A percentile compares a stretch with the other conserved stretches of the same genome.
Conservation (phyloP, 2,888 invertebrate genomes). For the Andrena bicolor region DNA sequence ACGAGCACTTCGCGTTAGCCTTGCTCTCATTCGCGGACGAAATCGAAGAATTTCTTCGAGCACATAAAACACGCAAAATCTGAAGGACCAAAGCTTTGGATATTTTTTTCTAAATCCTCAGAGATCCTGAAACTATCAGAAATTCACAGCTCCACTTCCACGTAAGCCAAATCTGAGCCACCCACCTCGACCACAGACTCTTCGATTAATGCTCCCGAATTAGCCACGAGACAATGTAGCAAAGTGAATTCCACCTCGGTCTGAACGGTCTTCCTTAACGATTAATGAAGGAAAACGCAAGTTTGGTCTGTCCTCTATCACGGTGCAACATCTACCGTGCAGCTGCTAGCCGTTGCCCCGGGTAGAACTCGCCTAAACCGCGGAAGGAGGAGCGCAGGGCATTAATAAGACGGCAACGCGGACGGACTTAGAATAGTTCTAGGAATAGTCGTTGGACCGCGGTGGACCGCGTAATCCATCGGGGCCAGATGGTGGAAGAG, state of each 20-base stretch:
- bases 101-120: no score
- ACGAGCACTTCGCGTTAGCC: no score
- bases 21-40: no score
- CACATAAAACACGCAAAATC: no score
- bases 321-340: slow-evolving; percentile 58
- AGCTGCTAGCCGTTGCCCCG: slow-evolving; percentile 73
- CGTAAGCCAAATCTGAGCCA: no score
- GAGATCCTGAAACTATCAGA: no score
- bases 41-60: no score
- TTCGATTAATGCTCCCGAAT: neutral
- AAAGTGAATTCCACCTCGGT: no score
- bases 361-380: slow-evolving; percentile 47
- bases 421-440: slow-evolving; percentile 76
- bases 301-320: slow-evolving; percentile 65
- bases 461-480: slow-evolving; percentile 71
- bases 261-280: neutral
- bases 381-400: slow-evolving; percentile 64
- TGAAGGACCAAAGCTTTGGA: no score
- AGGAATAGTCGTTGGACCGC: slow-evolving; percentile 76
- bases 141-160: no score
- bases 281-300: slow-evolving; percentile 13
- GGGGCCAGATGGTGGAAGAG: slow-evolving; percentile 26
- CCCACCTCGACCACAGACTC: neutral
- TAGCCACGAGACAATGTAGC: neutral
- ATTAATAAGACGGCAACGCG: slow-evolving; percentile 78